Conservation (phyloP, 2,888 invertebrate genomes). For the Drosophila paranaensis region DNA sequence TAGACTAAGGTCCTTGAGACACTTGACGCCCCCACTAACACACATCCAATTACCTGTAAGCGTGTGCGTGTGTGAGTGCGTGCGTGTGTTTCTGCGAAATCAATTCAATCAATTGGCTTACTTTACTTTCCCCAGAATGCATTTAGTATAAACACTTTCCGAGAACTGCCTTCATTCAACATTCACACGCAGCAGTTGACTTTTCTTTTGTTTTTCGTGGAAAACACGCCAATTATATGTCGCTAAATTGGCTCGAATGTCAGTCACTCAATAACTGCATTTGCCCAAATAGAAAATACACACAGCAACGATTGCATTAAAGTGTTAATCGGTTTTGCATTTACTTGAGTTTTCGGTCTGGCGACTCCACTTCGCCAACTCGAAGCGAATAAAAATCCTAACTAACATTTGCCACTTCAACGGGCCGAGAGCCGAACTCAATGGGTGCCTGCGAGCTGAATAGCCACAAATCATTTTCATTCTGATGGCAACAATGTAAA, state of each 20-base stretch:
- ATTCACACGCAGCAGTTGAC: conserved; percentile 27
- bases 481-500: conserved; percentile 7
- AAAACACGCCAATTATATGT: conserved; percentile 58
- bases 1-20: conserved; percentile 42
- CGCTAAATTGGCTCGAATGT: conserved; percentile 32
- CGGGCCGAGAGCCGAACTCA: no score
- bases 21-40: conserved; percentile 19
- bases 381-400: conserved; percentile 54
- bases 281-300: conserved; percentile 22
- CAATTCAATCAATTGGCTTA: conserved; percentile 63
- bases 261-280: conserved; percentile 23
- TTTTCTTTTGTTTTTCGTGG: conserved; percentile 40
- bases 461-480: conserved; percentile 1
- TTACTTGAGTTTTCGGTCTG: conserved; percentile 51
- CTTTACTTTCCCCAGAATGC: conserved; percentile 52
- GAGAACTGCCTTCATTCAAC: conserved; percentile 48
- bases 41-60: conserved; percentile 24
- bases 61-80: not conserved
- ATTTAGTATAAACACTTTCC: conserved; percentile 50
- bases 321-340: not conserved
- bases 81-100: conserved; percentile 49
- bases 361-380: conserved; percentile 53
- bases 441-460: not conserved
- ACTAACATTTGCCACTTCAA: conserved; percentile 21
- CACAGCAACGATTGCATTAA: not conserved